A percentile compares a stretch with the other conserved stretches of the same genome.
These are phyloP conservation scores for Megalopta genalis DNA, from an alignment of 1,140 invertebrate genomes.

Conservation along the genomic window DNA sequence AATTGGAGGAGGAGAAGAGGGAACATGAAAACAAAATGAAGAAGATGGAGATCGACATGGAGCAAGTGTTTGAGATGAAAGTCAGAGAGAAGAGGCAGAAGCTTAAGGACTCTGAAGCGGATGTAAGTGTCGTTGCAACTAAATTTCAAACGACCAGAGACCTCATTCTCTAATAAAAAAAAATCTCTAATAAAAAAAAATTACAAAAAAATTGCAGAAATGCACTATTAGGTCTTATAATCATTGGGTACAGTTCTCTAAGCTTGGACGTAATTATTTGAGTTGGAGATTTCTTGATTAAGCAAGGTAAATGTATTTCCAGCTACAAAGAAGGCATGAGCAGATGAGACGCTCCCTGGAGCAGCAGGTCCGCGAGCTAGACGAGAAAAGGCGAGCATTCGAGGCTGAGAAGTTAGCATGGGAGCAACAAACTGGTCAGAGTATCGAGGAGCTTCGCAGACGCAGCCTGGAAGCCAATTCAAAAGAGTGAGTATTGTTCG, in stretches of 20 bases:
- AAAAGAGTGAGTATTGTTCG: slow-evolving; percentile 86
- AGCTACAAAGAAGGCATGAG: slow-evolving; percentile 86
- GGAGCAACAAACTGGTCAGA: slow-evolving; percentile 94
- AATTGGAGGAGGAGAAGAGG: slow-evolving; percentile 98
- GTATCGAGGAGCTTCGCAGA: slow-evolving; percentile 91
- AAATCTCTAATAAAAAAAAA: no score
- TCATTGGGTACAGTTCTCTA: neutral
- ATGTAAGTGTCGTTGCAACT: slow-evolving; percentile 81
- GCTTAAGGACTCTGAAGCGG: slow-evolving; percentile 94
- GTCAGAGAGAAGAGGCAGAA: slow-evolving; percentile 96
- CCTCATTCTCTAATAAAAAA: no score
- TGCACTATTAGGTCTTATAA: neutral
- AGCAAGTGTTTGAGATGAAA: slow-evolving; percentile 93
- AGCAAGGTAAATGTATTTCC: neutral
- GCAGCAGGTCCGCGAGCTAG: slow-evolving; percentile 93
- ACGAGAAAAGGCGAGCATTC: slow-evolving; percentile 92
- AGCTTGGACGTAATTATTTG: neutral
- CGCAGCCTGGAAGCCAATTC: slow-evolving; percentile 92
- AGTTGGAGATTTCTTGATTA: neutral
- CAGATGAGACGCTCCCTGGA: slow-evolving; percentile 87
- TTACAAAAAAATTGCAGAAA: no score
- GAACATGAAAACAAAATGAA: slow-evolving; percentile 98
- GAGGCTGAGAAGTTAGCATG: slow-evolving; percentile 92
- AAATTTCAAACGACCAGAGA: no score
- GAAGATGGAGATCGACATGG: slow-evolving; percentile 97